Conservation (phyloP, 1,140 invertebrate species). For the Eulimnadia texana region DNA sequence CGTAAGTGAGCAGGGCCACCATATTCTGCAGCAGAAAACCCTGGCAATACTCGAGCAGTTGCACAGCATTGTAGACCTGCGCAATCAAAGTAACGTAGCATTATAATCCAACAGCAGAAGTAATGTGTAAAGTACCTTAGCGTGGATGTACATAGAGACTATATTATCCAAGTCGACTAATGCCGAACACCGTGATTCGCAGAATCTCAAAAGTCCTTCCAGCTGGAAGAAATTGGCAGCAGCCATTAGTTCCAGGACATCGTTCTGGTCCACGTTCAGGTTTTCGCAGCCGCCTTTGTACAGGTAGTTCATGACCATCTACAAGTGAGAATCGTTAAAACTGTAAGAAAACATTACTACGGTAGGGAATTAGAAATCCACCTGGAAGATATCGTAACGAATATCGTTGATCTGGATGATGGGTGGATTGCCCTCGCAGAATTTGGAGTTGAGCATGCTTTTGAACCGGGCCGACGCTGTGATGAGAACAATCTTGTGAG, state of each 20-base stretch:
- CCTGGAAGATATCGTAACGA: constrained; percentile 78
- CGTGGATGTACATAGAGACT: constrained; percentile 82
- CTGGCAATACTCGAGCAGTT: constrained; percentile 76
- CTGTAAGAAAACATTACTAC: constrained; percentile 8
- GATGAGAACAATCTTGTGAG: constrained; percentile 82
- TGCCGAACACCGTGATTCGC: constrained; percentile 66
- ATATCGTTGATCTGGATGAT: constrained; percentile 87
- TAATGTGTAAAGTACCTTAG: constrained; percentile 47
- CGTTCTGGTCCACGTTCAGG: constrained; percentile 56
- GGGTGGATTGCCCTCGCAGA: constrained; percentile 50
- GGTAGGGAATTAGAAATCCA: constrained; percentile 26
- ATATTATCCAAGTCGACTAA: constrained; percentile 76
- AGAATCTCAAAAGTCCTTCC: constrained; percentile 65
- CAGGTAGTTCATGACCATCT: constrained; percentile 85
- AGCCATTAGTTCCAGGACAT: constrained; percentile 75
- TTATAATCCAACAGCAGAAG: constrained; percentile 13
- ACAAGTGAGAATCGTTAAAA: constrained; percentile 26
- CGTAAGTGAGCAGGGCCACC: constrained; percentile 78
- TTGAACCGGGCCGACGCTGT: constrained; percentile 73
- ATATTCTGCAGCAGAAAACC: constrained; percentile 82
- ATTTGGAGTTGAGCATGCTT: constrained; percentile 66
- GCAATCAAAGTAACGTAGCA: too few species aligned
- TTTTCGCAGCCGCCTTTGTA: constrained; percentile 66
- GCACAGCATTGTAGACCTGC: constrained; percentile 70
- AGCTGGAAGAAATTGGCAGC: constrained; percentile 84